These are phyloP conservation scores for Mamestra configurata DNA, from an alignment of 1,140 invertebrate species.

Conservation along the genomic window DNA sequence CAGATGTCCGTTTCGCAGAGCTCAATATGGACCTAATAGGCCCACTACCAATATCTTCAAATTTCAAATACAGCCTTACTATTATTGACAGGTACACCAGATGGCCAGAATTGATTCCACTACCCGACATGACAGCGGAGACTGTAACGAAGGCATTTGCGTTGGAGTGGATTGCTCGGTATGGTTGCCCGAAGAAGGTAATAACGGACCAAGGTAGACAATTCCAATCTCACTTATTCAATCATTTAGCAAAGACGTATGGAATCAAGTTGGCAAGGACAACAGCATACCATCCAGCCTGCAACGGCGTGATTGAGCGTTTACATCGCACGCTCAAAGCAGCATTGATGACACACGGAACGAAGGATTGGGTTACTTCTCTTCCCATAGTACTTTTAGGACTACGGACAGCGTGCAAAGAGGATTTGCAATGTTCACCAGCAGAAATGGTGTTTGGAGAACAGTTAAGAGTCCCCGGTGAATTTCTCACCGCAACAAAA, in stretches of 20 bases:
- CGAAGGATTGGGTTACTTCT: constrained; percentile 66
- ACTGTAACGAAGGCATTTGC: constrained; percentile 1
- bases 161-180: constrained; percentile 18
- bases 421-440: constrained; percentile 71
- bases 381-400: constrained; percentile 82
- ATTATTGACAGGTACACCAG: constrained; percentile 4
- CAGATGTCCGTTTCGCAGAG: not conserved
- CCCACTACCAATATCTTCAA: not conserved
- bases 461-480: constrained; percentile 64
- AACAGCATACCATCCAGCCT: constrained; percentile 27
- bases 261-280: not conserved
- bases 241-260: not conserved
- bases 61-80: constrained; percentile 28
- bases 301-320: no score
- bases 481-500: constrained; percentile 66
- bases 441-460: constrained; percentile 66
- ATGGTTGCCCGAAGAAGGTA: constrained; percentile 6
- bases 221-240: constrained; percentile 20
- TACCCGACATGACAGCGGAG: not conserved
- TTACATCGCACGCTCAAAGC: constrained; percentile 71
- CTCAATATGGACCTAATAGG: constrained; percentile 28
- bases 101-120: constrained; percentile 12
- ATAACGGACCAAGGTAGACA: constrained; percentile 58
- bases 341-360: constrained; percentile 65
- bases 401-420: constrained; percentile 69